phyloP scores from a whole-genome alignment of 2,888 invertebrate species.

The Chydorus sphaericus region DNA sequence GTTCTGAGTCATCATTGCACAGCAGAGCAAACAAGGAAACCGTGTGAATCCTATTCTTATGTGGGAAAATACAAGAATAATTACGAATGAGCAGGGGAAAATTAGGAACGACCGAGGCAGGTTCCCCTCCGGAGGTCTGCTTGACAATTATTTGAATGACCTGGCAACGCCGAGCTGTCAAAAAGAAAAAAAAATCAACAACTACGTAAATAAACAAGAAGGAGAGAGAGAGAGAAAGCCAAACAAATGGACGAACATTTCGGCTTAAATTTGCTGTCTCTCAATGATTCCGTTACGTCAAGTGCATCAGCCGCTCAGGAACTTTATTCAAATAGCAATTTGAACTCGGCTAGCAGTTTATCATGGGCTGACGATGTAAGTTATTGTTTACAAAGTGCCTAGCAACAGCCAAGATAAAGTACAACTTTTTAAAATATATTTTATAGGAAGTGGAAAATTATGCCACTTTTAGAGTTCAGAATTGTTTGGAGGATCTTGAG shows the following conservation, averaged over 20 bases:
- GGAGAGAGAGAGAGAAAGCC: not conserved
- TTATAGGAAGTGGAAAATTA: conserved; percentile 13
- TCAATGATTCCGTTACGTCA: not conserved
- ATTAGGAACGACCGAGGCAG: not conserved
- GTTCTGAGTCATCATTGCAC: too few relatives aligned
- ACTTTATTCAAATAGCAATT: conserved; percentile 8
- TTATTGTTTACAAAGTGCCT: not conserved
- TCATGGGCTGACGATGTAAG: conserved; percentile 15
- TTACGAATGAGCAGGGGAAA: not conserved
- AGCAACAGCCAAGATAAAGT: not conserved
- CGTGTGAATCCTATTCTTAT: too few relatives aligned
- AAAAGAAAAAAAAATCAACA: not conserved
- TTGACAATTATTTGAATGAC: not conserved
- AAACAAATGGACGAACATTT: not conserved
- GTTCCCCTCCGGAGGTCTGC: not conserved
- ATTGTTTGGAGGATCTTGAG: conserved; percentile 9
- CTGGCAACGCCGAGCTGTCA: not conserved
- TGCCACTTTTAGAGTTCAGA: conserved; percentile 9
- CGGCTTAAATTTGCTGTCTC: not conserved
- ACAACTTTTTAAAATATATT: not conserved
- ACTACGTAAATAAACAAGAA: not conserved
- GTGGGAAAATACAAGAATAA: not conserved
- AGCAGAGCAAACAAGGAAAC: not conserved
- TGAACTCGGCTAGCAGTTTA: conserved; percentile 12
- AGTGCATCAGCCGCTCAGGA: not conserved